Evolutionary conservation across 2,888 invertebrate genomes (phyloP), one percentile per base, ranked within the genome.

Genomic region (Neria commutata): DNA sequence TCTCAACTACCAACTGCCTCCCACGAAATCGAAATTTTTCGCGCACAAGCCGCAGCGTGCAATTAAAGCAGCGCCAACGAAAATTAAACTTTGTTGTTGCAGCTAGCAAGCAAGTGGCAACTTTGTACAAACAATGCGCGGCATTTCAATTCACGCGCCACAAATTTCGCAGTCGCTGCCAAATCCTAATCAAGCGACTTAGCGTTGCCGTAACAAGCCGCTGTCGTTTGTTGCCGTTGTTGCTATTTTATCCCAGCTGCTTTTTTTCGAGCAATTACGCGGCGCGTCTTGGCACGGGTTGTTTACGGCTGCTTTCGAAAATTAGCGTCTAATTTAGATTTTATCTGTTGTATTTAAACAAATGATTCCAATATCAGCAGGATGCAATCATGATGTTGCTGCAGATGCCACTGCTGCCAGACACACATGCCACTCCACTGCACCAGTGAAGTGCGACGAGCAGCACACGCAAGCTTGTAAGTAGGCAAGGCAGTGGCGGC

Each of bases 251-350:
- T n/a, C n/a, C n/a, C n/a, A n/a, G n/a, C n/a, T n/a, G n/a, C n/a
- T n/a, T n/a, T n/a, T n/a, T n/a, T n/a, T n/a, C n/a, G n/a, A n/a
- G n/a, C n/a, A n/a, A n/a, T n/a, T n/a, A n/a, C n/a, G n/a, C n/a
- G n/a, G n/a, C n/a, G n/a, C n/a, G n/a, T n/a, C n/a, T n/a, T n/a
- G n/a, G n/a, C n/a, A n/a, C n/a, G n/a, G n/a, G n/a, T n/a, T n/a
- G n/a, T 16, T 34, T 40, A 50, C 34, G 54, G 58, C 51, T 59
- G 55, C 47, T 49, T 52, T 61, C 62, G 60, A 63, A 72, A 72
- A 74, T 74, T 67, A 72, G 70, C 70, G 66, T 68, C 68, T 71
- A 69, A 71, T 75, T 74, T 73, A 64, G 67, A 62, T 60, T 65
- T 72, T 75, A 75, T 74, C 74, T 51, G 16, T 29, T 37, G 48